Evolutionary conservation across 2,888 invertebrate species (phyloP).

Genomic region (Biston stratarius): DNA sequence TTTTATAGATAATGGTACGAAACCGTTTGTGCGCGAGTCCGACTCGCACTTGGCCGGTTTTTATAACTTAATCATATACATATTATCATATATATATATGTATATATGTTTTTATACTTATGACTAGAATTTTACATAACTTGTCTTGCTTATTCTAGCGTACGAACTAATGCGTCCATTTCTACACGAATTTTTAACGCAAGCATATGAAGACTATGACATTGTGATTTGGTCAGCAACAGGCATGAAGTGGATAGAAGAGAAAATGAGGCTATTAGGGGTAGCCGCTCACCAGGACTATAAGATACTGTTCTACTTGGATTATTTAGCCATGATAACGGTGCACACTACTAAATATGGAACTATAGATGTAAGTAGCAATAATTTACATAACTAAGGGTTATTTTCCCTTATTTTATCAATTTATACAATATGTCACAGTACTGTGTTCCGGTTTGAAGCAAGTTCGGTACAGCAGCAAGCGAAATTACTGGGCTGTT

Average conservation of each 20-base stretch:
- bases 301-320: conserved; percentile 96
- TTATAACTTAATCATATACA: too few relatives aligned
- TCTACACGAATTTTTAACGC: conserved; percentile 96
- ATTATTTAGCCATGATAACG: conserved; percentile 97
- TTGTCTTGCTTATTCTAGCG: conserved; percentile 69
- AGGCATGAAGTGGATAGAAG: conserved; percentile 99
- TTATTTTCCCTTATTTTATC: too few relatives aligned
- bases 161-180: conserved; percentile 97
- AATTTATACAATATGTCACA: too few relatives aligned
- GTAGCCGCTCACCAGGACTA: conserved; percentile 93
- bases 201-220: conserved; percentile 96
- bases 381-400: background rate
- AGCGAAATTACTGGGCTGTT: too few relatives aligned
- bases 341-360: conserved; percentile 96
- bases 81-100: too few relatives aligned
- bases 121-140: background rate
- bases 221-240: conserved; percentile 99
- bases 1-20: too few relatives aligned
- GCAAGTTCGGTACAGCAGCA: too few relatives aligned
- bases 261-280: conserved; percentile 97
- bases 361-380: conserved; percentile 92
- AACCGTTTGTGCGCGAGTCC: too few relatives aligned
- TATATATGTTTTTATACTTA: too few relatives aligned
- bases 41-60: too few relatives aligned
- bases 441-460: too few relatives aligned